These are phyloP conservation scores for Patella vulgata DNA, from an alignment of 1,140 invertebrate genomes.

Conservation along the genomic window DNA sequence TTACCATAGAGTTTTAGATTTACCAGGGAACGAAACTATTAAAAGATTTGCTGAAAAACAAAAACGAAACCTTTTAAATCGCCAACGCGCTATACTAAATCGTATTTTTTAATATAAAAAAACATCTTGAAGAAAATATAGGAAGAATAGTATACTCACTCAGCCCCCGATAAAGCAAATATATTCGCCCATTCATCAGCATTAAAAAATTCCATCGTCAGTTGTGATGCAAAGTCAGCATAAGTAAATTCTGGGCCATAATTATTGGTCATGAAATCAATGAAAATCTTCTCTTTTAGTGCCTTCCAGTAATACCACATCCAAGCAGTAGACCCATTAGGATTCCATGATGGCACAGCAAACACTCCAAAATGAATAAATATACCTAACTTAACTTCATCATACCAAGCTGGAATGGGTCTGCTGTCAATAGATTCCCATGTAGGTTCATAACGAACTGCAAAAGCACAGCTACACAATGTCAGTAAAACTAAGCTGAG, in stretches of 20 bases:
- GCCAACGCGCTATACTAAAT: no score
- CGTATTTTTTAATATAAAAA: no score
- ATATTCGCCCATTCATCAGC: slow-evolving; percentile 48
- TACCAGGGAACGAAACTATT: no score
- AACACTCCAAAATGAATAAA: slow-evolving; percentile 75
- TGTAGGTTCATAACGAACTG: slow-evolving; percentile 37
- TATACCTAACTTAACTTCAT: slow-evolving; percentile 60
- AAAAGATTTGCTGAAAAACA: no score
- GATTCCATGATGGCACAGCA: slow-evolving; percentile 88
- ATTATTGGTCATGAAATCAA: slow-evolving; percentile 52
- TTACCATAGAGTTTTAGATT: no score
- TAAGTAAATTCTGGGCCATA: slow-evolving; percentile 51
- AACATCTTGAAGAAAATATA: no score
- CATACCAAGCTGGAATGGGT: slow-evolving; percentile 62
- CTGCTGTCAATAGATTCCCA: slow-evolving; percentile 62
- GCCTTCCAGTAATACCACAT: slow-evolving; percentile 55
- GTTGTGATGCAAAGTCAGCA: slow-evolving; percentile 50
- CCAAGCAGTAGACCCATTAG: slow-evolving; percentile 58
- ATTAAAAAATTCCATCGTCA: slow-evolving; percentile 46
- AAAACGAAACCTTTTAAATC: no score
- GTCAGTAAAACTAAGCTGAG: no score
- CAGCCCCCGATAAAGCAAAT: slow-evolving; percentile 49
- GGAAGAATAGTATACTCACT: no score
- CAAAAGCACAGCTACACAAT: no score
- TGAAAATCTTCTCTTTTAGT: slow-evolving; percentile 6